phyloP scores from a whole-genome alignment of 2,888 invertebrate genomes.

The Leptinotarsa juncta region DNA sequence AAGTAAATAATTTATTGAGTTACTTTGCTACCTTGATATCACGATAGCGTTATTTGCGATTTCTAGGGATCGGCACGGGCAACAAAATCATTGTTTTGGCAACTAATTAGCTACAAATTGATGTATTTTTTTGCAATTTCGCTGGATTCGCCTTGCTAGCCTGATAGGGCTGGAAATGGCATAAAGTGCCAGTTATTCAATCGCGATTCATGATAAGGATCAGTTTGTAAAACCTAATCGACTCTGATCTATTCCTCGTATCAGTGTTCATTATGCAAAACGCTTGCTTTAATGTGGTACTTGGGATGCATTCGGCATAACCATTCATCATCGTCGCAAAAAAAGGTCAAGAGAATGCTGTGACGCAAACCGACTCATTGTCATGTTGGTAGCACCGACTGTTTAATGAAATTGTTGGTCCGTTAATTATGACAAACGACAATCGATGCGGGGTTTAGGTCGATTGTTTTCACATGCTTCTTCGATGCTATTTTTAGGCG shows the following conservation, averaged over 20 bases:
- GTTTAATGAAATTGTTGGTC: conserved; percentile 25
- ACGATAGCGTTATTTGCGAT: too few relatives aligned
- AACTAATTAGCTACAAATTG: too few relatives aligned
- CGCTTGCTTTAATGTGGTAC: conserved; percentile 14
- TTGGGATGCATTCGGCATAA: conserved; percentile 31
- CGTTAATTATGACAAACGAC: conserved; percentile 34
- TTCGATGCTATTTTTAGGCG: conserved; percentile 11
- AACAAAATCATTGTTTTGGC: too few relatives aligned
- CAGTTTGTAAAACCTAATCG: not conserved
- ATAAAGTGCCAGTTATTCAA: too few relatives aligned
- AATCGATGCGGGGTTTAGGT: conserved; percentile 6
- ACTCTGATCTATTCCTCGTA: not conserved
- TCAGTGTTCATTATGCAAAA: conserved; percentile 26
- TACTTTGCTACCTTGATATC: too few relatives aligned
- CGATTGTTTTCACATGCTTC: conserved; percentile 6
- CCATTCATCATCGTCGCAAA: conserved; percentile 29
- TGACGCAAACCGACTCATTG: conserved; percentile 48
- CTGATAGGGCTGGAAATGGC: too few relatives aligned
- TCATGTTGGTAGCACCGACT: conserved; percentile 30
- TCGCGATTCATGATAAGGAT: too few relatives aligned
- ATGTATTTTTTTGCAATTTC: too few relatives aligned
- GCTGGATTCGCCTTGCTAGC: too few relatives aligned
- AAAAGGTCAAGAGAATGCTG: conserved; percentile 51
- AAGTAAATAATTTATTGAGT: too few relatives aligned
- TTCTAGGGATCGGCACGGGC: too few relatives aligned